Evolutionary conservation across 2,888 invertebrate species (phyloP).

Genomic region (Rhodophaea formosa): DNA sequence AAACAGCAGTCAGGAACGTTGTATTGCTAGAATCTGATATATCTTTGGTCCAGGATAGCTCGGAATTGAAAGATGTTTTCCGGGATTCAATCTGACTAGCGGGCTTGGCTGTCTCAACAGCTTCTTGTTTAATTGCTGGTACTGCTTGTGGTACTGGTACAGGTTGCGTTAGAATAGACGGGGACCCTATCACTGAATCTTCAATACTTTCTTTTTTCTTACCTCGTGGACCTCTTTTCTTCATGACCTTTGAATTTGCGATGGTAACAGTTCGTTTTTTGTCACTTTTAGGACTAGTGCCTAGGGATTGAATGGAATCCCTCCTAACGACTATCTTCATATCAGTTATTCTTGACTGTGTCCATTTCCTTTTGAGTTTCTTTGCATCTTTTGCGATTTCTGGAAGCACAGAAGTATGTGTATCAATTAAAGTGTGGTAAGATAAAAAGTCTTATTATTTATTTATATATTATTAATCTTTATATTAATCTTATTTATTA

Average conservation of each 20-base stretch:
- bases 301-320: neutral
- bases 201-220: constrained; percentile 19
- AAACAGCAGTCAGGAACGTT: constrained; percentile 47
- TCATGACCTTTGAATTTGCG: neutral
- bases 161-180: constrained; percentile 21
- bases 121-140: neutral
- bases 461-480: no score
- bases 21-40: constrained; percentile 58
- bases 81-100: constrained; percentile 32
- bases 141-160: neutral
- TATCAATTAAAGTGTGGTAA: no score
- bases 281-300: neutral
- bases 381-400: neutral
- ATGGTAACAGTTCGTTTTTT: neutral
- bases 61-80: constrained; percentile 42
- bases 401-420: no score
- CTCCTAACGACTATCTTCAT: constrained; percentile 6
- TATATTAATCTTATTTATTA: no score
- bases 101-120: neutral
- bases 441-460: no score
- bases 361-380: constrained; percentile 13
- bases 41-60: constrained; percentile 62
- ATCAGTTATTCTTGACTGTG: constrained; percentile 11
- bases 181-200: constrained; percentile 11
- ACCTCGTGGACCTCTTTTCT: constrained; percentile 21